Conservation (phyloP, 2,888 invertebrate genomes). For the Phyllotreta cruciferae region DNA sequence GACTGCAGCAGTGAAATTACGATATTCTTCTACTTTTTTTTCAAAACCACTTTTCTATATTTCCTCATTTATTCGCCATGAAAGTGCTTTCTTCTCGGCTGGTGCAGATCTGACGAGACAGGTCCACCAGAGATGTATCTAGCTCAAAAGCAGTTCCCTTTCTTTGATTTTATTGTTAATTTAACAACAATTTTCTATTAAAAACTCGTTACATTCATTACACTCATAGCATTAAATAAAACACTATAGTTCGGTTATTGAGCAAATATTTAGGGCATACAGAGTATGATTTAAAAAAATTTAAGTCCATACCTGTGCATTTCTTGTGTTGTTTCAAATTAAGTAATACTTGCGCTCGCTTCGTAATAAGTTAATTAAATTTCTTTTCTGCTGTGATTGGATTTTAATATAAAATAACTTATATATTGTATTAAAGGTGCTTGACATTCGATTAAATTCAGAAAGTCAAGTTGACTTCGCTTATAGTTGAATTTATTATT, state of each 20-base stretch:
- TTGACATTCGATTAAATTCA: constrained; percentile 18
- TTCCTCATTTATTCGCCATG: constrained; percentile 33
- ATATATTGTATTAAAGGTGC: not conserved
- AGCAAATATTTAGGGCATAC: no score
- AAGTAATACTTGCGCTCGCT: not conserved
- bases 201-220: no score
- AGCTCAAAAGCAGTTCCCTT: not conserved
- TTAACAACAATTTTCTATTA: no score
- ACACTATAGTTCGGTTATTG: no score
- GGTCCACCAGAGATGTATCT: not conserved
- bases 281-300: no score
- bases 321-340: not conserved
- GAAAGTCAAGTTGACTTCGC: constrained; percentile 23
- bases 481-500: not conserved
- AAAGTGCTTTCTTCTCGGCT: constrained; percentile 29
- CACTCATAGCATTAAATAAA: no score
- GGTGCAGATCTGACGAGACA: not conserved
- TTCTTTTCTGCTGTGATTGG: not conserved
- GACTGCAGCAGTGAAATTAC: constrained; percentile 16
- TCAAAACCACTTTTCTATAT: constrained; percentile 24
- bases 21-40: constrained; percentile 26
- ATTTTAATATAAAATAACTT: constrained; percentile 9
- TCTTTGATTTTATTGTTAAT: no score
- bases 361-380: constrained; percentile 2
- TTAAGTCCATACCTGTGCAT: no score